Percentiles rank a stretch among this genome's conserved stretches.
phyloP scores from a whole-genome alignment of 2,888 invertebrate genomes.

The Callinectes sapidus region DNA sequence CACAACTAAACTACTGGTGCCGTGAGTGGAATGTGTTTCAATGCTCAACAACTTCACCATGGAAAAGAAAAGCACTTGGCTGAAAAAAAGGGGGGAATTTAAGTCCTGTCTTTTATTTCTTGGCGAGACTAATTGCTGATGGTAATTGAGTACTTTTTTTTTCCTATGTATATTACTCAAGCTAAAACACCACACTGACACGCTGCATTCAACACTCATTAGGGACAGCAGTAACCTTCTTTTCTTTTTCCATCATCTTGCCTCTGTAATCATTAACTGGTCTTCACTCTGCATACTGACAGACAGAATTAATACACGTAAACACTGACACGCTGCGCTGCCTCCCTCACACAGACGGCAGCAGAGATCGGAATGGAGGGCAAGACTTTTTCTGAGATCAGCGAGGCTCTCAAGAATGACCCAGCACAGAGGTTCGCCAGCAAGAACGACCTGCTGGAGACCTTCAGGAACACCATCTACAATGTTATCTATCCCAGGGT shows the following conservation, averaged over 20 bases:
- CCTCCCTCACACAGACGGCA: constrained; percentile 40
- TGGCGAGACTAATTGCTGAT: background rate
- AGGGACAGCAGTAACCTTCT: no score
- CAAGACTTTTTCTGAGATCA: constrained; percentile 50
- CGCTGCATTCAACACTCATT: no score
- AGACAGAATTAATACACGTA: no score
- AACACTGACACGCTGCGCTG: no score
- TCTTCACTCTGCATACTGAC: no score
- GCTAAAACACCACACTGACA: background rate
- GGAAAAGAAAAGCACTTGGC: background rate
- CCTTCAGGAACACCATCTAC: constrained; percentile 44
- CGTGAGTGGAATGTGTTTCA: no score
- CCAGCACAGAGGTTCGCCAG: constrained; percentile 48
- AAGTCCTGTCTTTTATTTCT: background rate
- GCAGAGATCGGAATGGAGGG: constrained; percentile 52
- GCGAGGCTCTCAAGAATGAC: constrained; percentile 39
- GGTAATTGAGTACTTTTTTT: no score
- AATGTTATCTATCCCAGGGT: constrained; percentile 42
- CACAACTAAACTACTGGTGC: no score
- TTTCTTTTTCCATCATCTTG: no score
- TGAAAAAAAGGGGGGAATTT: no score
- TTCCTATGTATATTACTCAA: background rate
- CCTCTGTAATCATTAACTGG: no score
- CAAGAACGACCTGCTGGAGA: constrained; percentile 44
- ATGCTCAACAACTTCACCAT: no score